A percentile compares a stretch with the other conserved stretches of the same genome.
phyloP scores from a whole-genome alignment of 1,140 invertebrate genomes.

The Mesaphorura yosii region DNA sequence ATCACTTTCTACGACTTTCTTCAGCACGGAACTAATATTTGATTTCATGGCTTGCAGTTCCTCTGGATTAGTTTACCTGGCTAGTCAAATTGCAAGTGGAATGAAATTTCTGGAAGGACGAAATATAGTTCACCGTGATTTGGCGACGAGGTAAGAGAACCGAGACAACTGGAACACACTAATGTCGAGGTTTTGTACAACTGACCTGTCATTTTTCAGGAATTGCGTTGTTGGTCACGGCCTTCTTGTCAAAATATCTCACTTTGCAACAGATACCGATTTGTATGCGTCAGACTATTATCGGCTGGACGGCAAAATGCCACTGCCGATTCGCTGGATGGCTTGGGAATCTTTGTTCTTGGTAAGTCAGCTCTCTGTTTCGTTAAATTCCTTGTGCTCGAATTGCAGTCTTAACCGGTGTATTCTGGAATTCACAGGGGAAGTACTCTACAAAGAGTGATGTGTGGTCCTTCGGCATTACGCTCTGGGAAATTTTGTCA shows the following conservation, averaged over 20 bases:
- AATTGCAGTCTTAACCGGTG: neutral
- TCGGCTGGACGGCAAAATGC: conserved; percentile 63
- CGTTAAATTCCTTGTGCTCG: conserved; percentile 1
- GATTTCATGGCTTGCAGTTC: conserved; percentile 43
- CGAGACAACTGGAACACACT: neutral
- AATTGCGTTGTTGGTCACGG: conserved; percentile 75
- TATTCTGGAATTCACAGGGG: conserved; percentile 32
- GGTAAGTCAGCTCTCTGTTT: conserved; percentile 42
- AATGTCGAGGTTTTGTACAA: neutral
- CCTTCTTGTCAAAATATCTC: conserved; percentile 78
- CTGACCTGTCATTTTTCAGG: conserved; percentile 40
- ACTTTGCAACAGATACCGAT: conserved; percentile 80
- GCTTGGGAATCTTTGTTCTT: conserved; percentile 69
- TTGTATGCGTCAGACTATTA: conserved; percentile 74
- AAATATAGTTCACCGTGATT: conserved; percentile 68
- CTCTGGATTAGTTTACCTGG: conserved; percentile 65
- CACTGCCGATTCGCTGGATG: conserved; percentile 68
- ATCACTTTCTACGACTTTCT: too few relatives aligned
- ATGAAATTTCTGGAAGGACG: conserved; percentile 72
- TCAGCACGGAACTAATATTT: conserved; percentile 1
- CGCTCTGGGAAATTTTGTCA: conserved; percentile 62
- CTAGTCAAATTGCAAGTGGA: conserved; percentile 70
- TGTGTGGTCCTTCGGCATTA: conserved; percentile 65
- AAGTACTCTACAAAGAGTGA: conserved; percentile 62
- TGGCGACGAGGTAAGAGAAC: conserved; percentile 52